Evolutionary conservation across 2,888 invertebrate genomes (phyloP).

Genomic region (Yponomeuta cagnagella): DNA sequence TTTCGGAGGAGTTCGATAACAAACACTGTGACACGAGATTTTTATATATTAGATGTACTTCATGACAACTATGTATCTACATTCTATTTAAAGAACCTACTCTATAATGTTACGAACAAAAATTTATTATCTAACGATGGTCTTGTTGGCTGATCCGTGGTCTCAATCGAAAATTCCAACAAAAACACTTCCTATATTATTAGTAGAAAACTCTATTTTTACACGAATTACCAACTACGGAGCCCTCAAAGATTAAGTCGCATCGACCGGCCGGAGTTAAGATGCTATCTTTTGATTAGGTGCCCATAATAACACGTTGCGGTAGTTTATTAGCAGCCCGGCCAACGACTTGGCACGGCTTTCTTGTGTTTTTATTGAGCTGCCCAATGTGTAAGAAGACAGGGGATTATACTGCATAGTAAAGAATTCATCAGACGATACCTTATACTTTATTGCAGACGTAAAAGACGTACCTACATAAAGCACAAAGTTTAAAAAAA

Average conservation of each 20-base stretch:
- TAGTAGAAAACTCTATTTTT: neutral
- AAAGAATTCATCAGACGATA: too few species aligned
- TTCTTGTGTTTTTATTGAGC: neutral
- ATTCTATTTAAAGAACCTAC: too few species aligned
- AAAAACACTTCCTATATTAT: neutral
- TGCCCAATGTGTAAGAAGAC: neutral
- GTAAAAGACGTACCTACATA: too few species aligned
- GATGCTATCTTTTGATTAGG: conserved; percentile 73
- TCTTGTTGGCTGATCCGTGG: neutral
- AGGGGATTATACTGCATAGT: neutral
- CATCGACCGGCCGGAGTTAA: conserved; percentile 35
- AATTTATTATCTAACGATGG: too few species aligned
- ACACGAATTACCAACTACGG: neutral
- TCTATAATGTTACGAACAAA: too few species aligned
- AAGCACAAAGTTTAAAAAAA: too few species aligned
- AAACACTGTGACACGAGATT: too few species aligned
- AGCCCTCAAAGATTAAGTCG: conserved; percentile 15
- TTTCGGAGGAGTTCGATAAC: too few species aligned
- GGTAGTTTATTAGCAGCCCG: conserved; percentile 57
- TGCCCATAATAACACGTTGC: conserved; percentile 62
- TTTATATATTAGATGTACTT: too few species aligned
- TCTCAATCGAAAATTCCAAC: neutral
- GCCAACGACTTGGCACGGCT: conserved; percentile 34
- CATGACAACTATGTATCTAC: too few species aligned
- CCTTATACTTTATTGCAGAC: too few species aligned